Evolutionary conservation across 1,140 invertebrate genomes (phyloP).

Genomic region (Dufourea novaeangliae): DNA sequence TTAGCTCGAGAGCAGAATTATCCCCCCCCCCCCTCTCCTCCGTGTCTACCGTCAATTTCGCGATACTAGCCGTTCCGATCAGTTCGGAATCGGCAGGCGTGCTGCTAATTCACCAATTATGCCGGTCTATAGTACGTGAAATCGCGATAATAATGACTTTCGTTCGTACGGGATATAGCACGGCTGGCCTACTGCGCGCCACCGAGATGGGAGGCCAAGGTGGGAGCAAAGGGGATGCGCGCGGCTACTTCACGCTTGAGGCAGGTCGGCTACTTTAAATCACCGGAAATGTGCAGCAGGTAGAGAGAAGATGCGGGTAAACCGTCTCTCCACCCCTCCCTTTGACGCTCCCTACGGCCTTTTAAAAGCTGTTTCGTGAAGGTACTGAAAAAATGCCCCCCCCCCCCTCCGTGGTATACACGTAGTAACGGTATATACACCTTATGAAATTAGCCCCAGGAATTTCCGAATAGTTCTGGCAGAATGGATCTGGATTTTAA

Average conservation of each 20-base stretch:
- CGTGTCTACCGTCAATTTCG: background rate
- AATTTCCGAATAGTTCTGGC: too few species aligned
- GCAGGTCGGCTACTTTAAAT: constrained; percentile 52
- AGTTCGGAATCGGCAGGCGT: constrained; percentile 11
- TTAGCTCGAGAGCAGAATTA: background rate
- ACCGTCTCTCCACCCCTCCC: background rate
- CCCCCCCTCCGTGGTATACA: too few species aligned
- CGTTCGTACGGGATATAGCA: constrained; percentile 1
- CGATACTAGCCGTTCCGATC: constrained; percentile 25
- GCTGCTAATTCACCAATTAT: constrained; percentile 41
- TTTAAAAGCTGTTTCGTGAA: constrained; percentile 41
- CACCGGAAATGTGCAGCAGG: constrained; percentile 52
- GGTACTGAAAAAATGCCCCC: too few species aligned
- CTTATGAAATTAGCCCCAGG: too few species aligned
- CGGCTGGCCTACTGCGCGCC: constrained; percentile 32
- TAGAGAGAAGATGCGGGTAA: constrained; percentile 45
- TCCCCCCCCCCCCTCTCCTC: too few species aligned
- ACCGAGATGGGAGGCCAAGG: too few species aligned
- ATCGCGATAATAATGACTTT: constrained; percentile 46
- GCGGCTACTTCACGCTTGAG: constrained; percentile 44
- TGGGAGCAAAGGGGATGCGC: constrained; percentile 17
- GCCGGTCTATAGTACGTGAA: constrained; percentile 10
- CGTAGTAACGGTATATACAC: too few species aligned
- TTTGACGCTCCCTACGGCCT: background rate
- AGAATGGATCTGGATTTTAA: too few species aligned